Evolutionary conservation across 2,888 invertebrate genomes (phyloP), one percentile per base, ranked within the genome.

Genomic region (Onthophagus sagittarius): DNA sequence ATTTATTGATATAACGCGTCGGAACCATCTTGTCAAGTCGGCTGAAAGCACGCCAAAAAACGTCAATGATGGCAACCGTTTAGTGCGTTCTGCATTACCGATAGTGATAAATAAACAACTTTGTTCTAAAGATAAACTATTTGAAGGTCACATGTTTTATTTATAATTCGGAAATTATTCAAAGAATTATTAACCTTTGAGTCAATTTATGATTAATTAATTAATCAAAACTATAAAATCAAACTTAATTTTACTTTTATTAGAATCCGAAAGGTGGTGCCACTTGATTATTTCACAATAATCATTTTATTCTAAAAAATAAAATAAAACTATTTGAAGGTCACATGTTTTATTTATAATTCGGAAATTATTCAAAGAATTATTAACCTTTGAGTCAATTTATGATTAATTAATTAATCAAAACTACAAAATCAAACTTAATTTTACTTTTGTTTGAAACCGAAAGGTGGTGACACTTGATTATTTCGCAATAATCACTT

Each of bases 11-110:
- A 65, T 53, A 71, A 75, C 75, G 71, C 75, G 71, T 62, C 23
- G 74, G 69, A 71, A 75, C 75, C 75, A 75, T 75, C 69, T 75
- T 75, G 75, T 75, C 73, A 73, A 71, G 71, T 72, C 70, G 67
- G 71, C 73, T 64, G 64, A 72, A 72, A 71, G 75, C 75, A 75
- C 73, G 75, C 75, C 63, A 72, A 71, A 74, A 75, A 73, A 75
- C 72, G 75, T 75, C 75, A 75, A 75, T 75, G 74, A 71, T 71
- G 39, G 70, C 72, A 65, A 32, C 63, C n/a, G 5, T 9, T 15
- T n/a, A 63, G n/a, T 67, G 75, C 23, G 65, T 15, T 15, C 75
- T 75, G 71, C 31, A 63, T 73, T 73, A 73, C 32, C 74, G 32
- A 69, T 67, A 5, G 31, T 13, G 33, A 39, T 33, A 31, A 69